These are phyloP conservation scores for Anhinga rufa DNA, from an alignment of 2,113 vertebrate species.

Conservation along the genomic window DNA sequence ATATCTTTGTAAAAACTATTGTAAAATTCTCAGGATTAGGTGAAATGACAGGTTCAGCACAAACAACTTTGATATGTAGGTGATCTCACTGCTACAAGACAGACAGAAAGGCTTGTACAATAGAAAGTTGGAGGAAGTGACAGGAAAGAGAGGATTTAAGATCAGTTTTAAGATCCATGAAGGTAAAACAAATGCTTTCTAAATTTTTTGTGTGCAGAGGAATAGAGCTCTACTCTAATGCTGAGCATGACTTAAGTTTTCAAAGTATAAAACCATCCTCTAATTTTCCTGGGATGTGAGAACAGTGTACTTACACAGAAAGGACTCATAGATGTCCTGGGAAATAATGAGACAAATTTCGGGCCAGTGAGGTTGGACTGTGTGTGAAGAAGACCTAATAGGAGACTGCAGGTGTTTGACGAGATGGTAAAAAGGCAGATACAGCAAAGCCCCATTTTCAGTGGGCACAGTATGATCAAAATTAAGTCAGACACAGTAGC, in stretches of 20 bases:
- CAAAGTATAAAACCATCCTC: neutral
- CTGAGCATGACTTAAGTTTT: neutral
- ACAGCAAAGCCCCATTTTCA: neutral
- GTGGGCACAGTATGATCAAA: neutral
- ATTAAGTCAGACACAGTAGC: constrained; percentile 7
- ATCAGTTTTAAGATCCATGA: neutral
- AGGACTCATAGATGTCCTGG: neutral
- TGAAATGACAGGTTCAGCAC: neutral
- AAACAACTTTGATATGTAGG: neutral
- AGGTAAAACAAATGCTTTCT: neutral
- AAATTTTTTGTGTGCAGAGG: neutral
- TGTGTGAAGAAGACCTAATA: neutral
- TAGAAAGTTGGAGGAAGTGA: neutral
- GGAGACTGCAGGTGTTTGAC: neutral
- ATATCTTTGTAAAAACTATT: neutral
- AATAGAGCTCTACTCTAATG: neutral
- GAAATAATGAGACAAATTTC: neutral
- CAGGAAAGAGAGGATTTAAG: neutral
- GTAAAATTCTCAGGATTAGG: neutral
- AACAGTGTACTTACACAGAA: neutral
- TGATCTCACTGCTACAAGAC: neutral
- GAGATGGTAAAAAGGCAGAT: neutral
- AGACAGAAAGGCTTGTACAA: neutral
- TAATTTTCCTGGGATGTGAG: neutral
- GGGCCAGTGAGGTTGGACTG: neutral